These are phyloP conservation scores for Drosophila watanabei DNA, from an alignment of 1,140 invertebrate genomes.

Conservation along the genomic window DNA sequence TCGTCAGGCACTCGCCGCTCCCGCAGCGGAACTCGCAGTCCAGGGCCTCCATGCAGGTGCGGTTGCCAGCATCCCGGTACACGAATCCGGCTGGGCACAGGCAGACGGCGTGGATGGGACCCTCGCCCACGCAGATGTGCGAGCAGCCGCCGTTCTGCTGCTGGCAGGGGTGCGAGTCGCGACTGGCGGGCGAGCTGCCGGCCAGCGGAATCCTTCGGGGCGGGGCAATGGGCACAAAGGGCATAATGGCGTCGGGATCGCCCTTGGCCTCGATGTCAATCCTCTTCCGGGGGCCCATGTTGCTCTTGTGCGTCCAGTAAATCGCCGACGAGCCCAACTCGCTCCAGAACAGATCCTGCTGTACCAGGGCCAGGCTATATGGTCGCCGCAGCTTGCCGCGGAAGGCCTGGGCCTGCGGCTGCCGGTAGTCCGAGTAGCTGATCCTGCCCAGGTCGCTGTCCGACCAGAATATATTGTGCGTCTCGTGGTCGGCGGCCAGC, in stretches of 20 bases:
- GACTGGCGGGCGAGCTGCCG: conserved; percentile 36
- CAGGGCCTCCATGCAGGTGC: conserved; percentile 86
- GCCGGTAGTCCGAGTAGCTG: conserved; percentile 75
- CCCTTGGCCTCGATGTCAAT: conserved; percentile 59
- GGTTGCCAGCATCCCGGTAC: conserved; percentile 85
- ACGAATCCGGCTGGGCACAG: conserved; percentile 88
- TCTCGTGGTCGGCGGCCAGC: conserved; percentile 53
- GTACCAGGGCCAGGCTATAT: conserved; percentile 87
- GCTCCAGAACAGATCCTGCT: conserved; percentile 89
- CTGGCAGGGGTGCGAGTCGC: conserved; percentile 87
- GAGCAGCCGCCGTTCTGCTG: conserved; percentile 90
- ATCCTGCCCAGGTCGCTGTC: conserved; percentile 75
- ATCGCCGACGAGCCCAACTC: conserved; percentile 86
- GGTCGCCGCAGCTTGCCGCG: conserved; percentile 83
- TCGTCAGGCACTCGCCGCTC: conserved; percentile 89
- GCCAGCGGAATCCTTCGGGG: conserved; percentile 59
- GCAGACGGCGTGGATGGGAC: conserved; percentile 85
- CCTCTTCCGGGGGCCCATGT: conserved; percentile 70
- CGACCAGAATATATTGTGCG: conserved; percentile 69
- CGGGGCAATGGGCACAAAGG: not conserved
- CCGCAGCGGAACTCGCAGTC: conserved; percentile 87
- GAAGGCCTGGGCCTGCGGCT: conserved; percentile 69
- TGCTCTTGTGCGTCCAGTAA: conserved; percentile 88
- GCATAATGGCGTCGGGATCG: conserved; percentile 11
- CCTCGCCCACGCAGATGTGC: conserved; percentile 88